Base-by-base conservation (phyloP, 2,113 vertebrate species). In the Steatornis caripensis region DNA sequence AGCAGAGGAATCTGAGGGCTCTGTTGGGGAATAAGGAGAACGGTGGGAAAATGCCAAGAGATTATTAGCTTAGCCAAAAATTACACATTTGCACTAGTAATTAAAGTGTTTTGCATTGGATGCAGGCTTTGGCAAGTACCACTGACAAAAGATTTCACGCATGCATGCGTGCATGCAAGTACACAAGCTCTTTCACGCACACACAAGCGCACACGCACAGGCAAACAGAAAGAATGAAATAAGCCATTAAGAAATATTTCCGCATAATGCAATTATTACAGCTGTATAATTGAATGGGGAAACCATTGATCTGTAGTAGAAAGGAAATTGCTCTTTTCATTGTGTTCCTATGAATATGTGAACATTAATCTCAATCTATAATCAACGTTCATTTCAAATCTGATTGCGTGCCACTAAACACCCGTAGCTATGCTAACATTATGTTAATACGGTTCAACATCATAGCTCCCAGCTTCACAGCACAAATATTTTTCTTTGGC, bases 261-360 rank as follows among this genome's bases (percentile, higher is more conserved):
- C 95, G 97, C 98, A 98, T 98, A 98, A 98, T 99, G 99, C 99
- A 99, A 99, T 99, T 99, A 99, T 99, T 99, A 99, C 98, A 99
- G 98, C 98, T 98, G 98, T 99, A 98, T 99, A 99, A 99, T 99
- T 99, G 99, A 99, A 99, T 99, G 99, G 99, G 98, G 98, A 99
- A 99, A 99, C 98, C 99, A 99, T 99, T 99, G 99, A 99, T 99
- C 99, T 99, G 99, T 99, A 99, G 98, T 99, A 99, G 98, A 99
- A 98, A 99, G 99, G 98, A 99, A 99, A 99, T 99, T 99, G 98
- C 98, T 99, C 98, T 99, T 99, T 99, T 99, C 99, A 99, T 99
- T 99, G 99, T 99, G 98, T 98, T 98, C 98, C 98, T 98, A 98
- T 98, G 98, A 98, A 98, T 98, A 98, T 98, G 98, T 97, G 97